Base-by-base conservation (phyloP, 1,140 invertebrate species). In the Pentalonia nigronervosa region DNA sequence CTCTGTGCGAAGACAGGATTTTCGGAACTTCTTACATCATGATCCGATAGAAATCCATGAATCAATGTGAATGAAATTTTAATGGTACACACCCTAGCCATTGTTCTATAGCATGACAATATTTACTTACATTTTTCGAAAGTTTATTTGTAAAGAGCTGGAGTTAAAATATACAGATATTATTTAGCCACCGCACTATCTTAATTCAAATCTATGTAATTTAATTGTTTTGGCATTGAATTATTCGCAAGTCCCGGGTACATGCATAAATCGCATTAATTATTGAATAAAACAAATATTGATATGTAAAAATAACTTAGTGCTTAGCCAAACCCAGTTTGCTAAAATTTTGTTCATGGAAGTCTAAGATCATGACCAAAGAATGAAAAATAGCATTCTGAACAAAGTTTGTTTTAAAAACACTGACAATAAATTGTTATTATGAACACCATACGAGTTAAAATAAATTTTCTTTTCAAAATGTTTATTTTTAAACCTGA, bases 361-460 rank as follows among this genome's bases (percentile, higher is more conserved):
- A 53, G 50, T 67, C 60, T 14, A 1, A 7, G 23, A 23, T 56
- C 23, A 30, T 60, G 30, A 67, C 30, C 60, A n/a, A 67, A n/a
- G 60, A 30, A 67, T 14, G 11, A 76, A 76, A 1, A 34, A 76
- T 30, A n/a, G 30, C 60, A n/a, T 76, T 76, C n/a, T 76, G n/a
- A 76, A 76, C n/a, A 76, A n/a, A 76, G 30, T 76, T 76, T 76
- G n/a, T 76, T 76, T 76, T 76, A 76, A 76, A 76, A 76, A 76
- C 23, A 76, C n/a, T n/a, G n/a, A 4, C n/a, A 76, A 76, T 76
- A 76, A 76, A 76, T 76, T 76, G n/a, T n/a, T 7, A 76, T 34
- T 76, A 76, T 76, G 60, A 76, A 76, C 60, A 76, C n/a, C 14
- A n/a, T 76, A 20, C 14, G n/a, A 17, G 60, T 76, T 30, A 76